Base-by-base conservation (phyloP, 2,888 invertebrate genomes). In the Nyleta sp. region DNA sequence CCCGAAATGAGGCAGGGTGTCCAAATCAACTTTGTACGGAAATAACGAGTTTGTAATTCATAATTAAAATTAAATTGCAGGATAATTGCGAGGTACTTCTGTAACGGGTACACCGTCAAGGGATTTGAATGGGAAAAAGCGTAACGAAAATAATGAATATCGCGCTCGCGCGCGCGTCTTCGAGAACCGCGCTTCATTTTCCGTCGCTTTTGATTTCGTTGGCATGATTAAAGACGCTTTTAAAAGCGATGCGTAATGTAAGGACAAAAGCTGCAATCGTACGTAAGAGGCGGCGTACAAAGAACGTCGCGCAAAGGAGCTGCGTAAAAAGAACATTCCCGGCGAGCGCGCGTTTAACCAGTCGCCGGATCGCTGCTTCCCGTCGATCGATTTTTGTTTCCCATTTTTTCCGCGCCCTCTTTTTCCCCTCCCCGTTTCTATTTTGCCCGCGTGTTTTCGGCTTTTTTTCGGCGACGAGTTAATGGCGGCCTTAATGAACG, bases 171-270 rank as follows among this genome's bases (percentile, higher is more conserved):
- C 35, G 10, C 74, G 67, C 62, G n/a, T 62, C 65, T 68, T 65
- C 64, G 62, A 62, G 44, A 22, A 31, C 6, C 40, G 59, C 71
- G 64, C 64, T 31, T 57, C 73, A 73, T 73, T 75, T 75, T 55
- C 52, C 67, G 59, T 52, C 40, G 67, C 70, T 65, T 72, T 67
- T 77, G 77, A 77, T 77, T 77, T 62, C 55, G 71, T 67, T 60
- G 60, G 52, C 20, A 62, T 67, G 77, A 77, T 77, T 72, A 77
- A 77, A 77, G 77, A 77, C 64, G 77, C 72, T 77, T 77, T 77
- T 71, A 71, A 72, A 77, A 77, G 77, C 77, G 53, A 71, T 59
- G 77, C 77, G 77, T 77, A 77, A 77, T 71, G 60, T 65, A 77
- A 77, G 65, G 48, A 77, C 77, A 77, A 77, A 77, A 77, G 77